A percentile compares a stretch with the other conserved stretches of the same genome.
Evolutionary conservation across 2,797 vertebrate species (phyloP).

Genomic region (Poecilia picta): DNA sequence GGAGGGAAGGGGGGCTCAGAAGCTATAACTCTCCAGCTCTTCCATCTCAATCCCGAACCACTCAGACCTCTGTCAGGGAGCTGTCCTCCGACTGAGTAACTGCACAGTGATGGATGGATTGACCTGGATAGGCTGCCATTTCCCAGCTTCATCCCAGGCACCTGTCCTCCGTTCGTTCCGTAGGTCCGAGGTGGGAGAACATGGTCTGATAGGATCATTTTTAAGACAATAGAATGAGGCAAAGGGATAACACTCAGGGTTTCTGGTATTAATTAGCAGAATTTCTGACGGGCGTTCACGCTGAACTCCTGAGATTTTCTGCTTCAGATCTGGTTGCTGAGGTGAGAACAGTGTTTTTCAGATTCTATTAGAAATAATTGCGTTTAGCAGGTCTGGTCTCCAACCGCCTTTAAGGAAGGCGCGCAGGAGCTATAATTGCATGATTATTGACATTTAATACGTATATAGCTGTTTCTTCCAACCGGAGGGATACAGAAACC

Average conservation of each 20-base stretch:
- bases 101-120: slow-evolving; percentile 82
- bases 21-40: slow-evolving; percentile 77
- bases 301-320: not conserved
- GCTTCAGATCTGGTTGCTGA: not conserved
- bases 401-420: not conserved
- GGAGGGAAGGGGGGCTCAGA: slow-evolving; percentile 35
- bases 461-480: slow-evolving; percentile 24
- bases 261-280: slow-evolving; percentile 17
- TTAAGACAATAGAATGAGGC: slow-evolving; percentile 10
- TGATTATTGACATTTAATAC: slow-evolving; percentile 36
- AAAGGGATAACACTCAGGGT: not conserved
- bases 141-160: slow-evolving; percentile 67
- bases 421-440: slow-evolving; percentile 23
- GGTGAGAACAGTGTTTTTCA: slow-evolving; percentile 11
- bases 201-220: slow-evolving; percentile 16
- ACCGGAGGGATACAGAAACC: slow-evolving; percentile 13
- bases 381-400: not conserved
- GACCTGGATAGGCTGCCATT: slow-evolving; percentile 79
- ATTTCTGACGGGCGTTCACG: not conserved
- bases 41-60: slow-evolving; percentile 83
- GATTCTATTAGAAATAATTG: slow-evolving; percentile 4
- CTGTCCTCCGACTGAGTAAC: slow-evolving; percentile 83
- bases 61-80: slow-evolving; percentile 80
- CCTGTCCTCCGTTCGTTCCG: slow-evolving; percentile 49
- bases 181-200: slow-evolving; percentile 52